phyloP scores from a whole-genome alignment of 2,113 vertebrate genomes.

The Etheostoma cragini region DNA sequence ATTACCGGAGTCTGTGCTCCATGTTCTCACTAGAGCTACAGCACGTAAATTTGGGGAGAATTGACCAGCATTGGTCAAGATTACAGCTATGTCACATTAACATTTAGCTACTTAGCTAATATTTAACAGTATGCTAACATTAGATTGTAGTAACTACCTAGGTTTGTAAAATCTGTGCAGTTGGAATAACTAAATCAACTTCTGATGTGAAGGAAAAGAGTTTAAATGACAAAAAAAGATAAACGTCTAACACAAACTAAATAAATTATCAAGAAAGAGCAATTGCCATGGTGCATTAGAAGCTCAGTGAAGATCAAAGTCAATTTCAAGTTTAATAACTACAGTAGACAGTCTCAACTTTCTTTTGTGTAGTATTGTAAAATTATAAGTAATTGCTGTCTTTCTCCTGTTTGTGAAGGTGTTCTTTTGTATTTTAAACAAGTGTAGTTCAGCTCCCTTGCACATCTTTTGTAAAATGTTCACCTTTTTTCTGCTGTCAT shows the following conservation, averaged over 20 bases:
- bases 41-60: no score
- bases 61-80: no score
- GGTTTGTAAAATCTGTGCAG: background rate
- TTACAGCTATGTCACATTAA: no score
- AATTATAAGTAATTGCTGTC: slow-evolving; percentile 14
- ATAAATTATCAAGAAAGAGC: slow-evolving; percentile 36
- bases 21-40: no score
- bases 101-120: no score
- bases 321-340: slow-evolving; percentile 50
- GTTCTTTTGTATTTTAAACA: background rate
- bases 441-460: background rate
- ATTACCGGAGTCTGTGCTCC: no score
- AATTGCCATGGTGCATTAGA: slow-evolving; percentile 50
- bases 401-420: background rate
- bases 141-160: no score
- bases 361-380: slow-evolving; percentile 34
- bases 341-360: slow-evolving; percentile 29
- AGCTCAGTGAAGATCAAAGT: slow-evolving; percentile 54
- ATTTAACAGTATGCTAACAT: no score
- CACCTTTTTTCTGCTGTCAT: slow-evolving; percentile 14
- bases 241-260: slow-evolving; percentile 8
- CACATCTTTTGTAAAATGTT: background rate
- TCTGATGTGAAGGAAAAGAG: background rate
- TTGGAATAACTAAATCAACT: background rate
- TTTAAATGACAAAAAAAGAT: background rate